Base-by-base conservation (phyloP, 2,113 vertebrate genomes). In the Ceyx melanurus region DNA sequence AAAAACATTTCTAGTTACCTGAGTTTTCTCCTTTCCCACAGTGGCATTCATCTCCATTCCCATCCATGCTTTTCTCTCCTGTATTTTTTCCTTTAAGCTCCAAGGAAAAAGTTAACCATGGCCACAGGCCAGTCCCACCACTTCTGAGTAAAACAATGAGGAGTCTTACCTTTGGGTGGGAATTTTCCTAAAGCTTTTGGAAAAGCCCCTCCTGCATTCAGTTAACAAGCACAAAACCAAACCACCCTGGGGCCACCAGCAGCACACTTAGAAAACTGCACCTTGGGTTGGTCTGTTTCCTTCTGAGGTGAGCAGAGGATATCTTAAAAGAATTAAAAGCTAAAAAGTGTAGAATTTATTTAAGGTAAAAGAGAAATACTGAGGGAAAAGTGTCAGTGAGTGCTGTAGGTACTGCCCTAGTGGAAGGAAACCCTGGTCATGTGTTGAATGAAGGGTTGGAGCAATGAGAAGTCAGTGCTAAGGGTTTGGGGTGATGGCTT, bases 61-160 rank as follows among this genome's bases (percentile, higher is more conserved):
- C 7, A 2, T 3, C 50, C 1, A 2, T 31, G 14, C 19, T 45
- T 53, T 35, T 37, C 10, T 57, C 72, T n/a, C 14, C 42, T 4
- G 0, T 31, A 5, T 35, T 50, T 51, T 61, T 57, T 21, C 13
- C 22, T 67, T 37, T n/a, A 26, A 56, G 60, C 51, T 83, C 73
- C 14, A 57, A 35, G 37, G 37, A n/a, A n/a, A 35, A 58, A 54
- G 35, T 26, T 35, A 25, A 7, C 13, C 5, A 0, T 23, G 50
- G 71, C 71, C 71, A 60, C 28, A 57, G 61, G 51, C 22, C 8
- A 6, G 40, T 72, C 61, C 48, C 61, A 40, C 25, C 6, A 0
- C 8, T 0, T 72, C 77, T 85, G 74, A 8, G 19, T 14, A 4
- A 15, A 22, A 61, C 25, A 16, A 1, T 0, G 3, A 5, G 46